These are phyloP conservation scores for Connochaetes taurinus DNA, from an alignment of 2,113 vertebrate genomes.

Conservation along the genomic window DNA sequence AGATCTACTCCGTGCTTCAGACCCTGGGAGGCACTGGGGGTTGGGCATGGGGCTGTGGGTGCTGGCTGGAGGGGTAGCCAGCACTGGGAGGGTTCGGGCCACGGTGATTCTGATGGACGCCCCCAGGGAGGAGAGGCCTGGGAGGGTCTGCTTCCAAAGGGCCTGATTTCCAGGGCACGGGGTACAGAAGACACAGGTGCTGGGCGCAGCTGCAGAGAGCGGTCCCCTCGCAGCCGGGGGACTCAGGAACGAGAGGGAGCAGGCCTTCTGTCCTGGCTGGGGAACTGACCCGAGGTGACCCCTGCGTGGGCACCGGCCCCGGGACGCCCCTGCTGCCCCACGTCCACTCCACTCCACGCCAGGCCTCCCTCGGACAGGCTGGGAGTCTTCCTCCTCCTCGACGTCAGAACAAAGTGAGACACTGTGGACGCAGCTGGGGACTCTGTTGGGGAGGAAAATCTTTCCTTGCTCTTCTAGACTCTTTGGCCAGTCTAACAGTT, in stretches of 20 bases:
- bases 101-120: fast-evolving
- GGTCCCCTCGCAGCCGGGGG: background rate
- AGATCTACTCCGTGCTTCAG: background rate
- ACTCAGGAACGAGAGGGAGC: background rate
- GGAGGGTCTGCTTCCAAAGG: background rate
- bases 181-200: background rate
- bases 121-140: background rate
- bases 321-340: fast-evolving
- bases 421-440: background rate
- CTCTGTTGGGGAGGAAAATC: background rate
- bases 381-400: too few species aligned
- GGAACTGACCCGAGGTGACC: background rate
- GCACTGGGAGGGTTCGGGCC: background rate
- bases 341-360: background rate
- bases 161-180: background rate
- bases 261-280: background rate
- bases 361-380: too few species aligned
- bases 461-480: background rate
- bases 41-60: background rate
- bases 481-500: background rate
- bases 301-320: fast-evolving
- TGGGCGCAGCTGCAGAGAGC: background rate
- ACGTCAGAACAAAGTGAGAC: too few species aligned
- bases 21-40: too few species aligned
- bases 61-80: background rate